Base-by-base conservation (phyloP, 2,797 vertebrate species). In the Gambusia yucatana region DNA sequence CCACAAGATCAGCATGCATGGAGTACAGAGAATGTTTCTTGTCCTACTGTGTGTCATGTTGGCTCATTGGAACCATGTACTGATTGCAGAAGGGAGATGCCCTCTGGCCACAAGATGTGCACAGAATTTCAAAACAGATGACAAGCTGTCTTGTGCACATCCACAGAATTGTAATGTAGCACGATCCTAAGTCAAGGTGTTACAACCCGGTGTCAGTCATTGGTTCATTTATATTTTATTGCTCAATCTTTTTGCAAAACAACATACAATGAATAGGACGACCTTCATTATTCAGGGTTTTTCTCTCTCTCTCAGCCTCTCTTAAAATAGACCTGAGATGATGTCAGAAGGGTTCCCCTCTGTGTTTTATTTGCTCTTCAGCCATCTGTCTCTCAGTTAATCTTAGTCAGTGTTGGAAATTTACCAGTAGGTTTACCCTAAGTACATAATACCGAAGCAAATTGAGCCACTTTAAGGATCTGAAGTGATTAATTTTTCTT, bases 261-360 rank as follows among this genome's bases (percentile, higher is more conserved):
- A 25, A 46, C 72, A 79, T 76, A 33, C 78, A 39, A 73, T 67
- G 75, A 81, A 52, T 65, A 79, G 67, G 67, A 72, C 22, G 65
- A 78, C 73, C 63, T 75, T 87, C 36, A 43, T 72, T 88, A n/a
- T 16, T 9, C 28, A 55, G 10, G 57, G 1, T 0, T 25, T 25
- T 65, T 52, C 39, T 25, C 30, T 41, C 77, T 76, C 47, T 82
- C 81, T 81, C 36, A 41, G 73, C 48, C 80, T 72, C 67, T 87
- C 89, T 84, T 90, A 89, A 95, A 95, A 95, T 95, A 96, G 92
- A 87, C 72, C 8, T 44, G 6, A 30, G 69, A 88, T 93, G 88
- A 94, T 92, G 91, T 93, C 89, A 92, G 79, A 86, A 84, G 91
- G 87, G 86, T 91, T 85, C 91, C 92, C 91, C 92, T 90, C 90